Conservation (phyloP, 2,797 vertebrate species). For the Fratercula arctica region DNA sequence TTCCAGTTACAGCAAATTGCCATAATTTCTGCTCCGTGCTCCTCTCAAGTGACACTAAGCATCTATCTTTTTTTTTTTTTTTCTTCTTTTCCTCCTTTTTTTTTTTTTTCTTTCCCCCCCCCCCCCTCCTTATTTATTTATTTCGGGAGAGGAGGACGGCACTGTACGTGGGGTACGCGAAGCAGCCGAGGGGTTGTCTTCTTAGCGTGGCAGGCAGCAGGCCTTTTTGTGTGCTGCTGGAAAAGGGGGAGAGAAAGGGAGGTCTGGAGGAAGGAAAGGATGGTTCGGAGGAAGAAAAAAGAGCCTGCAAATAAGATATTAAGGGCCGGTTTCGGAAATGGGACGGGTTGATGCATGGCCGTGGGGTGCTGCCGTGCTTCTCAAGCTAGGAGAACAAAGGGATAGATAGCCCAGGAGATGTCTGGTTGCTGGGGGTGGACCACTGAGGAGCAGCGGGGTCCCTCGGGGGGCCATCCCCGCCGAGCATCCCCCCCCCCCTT, state of each 20-base stretch:
- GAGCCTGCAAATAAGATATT: neutral
- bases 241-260: neutral
- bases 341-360: rapidly evolving
- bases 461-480: neutral
- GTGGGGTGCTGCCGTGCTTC: neutral
- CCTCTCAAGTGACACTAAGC: conserved; percentile 63
- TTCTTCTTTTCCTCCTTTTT: rapidly evolving
- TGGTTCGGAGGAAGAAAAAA: neutral
- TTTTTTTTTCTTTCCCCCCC: rapidly evolving
- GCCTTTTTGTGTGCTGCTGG: neutral
- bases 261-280: neutral
- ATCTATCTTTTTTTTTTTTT: neutral
- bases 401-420: neutral
- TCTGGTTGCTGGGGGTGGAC: rapidly evolving
- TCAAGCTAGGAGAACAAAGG: neutral
- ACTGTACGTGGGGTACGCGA: neutral
- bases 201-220: conserved; percentile 59
- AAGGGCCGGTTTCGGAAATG: neutral
- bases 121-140: neutral
- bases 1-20: conserved; percentile 78
- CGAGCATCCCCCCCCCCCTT: neutral
- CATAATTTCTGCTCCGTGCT: conserved; percentile 72
- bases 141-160: conserved; percentile 26
- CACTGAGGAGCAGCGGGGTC: neutral
- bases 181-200: neutral